These are phyloP conservation scores for Dasyprocta punctata DNA, from an alignment of 2,113 vertebrate genomes.

Conservation along the genomic window DNA sequence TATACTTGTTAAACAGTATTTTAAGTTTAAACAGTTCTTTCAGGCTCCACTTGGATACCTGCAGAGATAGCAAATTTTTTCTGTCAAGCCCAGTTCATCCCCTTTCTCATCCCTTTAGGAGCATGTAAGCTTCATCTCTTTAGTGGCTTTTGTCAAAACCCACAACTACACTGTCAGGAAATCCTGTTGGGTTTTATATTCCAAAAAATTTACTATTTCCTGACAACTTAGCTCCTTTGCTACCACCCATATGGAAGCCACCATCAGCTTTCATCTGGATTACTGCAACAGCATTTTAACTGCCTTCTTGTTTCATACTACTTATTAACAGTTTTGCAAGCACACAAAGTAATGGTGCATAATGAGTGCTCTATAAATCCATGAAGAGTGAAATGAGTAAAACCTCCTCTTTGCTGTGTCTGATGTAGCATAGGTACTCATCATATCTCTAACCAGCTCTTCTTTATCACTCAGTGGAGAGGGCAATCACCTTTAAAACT, in stretches of 20 bases:
- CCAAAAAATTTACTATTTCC: neutral
- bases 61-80: neutral
- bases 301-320: neutral
- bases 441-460: neutral
- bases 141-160: neutral
- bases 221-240: neutral
- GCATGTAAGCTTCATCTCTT: neutral
- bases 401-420: neutral
- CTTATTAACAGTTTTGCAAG: neutral
- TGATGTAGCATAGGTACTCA: neutral
- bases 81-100: neutral
- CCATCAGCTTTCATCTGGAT: neutral
- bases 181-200: neutral
- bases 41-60: neutral
- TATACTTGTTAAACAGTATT: neutral
- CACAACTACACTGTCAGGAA: neutral
- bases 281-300: neutral
- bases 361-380: neutral
- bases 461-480: neutral
- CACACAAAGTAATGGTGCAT: neutral
- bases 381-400: neutral
- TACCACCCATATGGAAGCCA: neutral
- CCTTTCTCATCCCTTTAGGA: neutral
- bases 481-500: neutral
- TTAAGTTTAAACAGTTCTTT: neutral